These are phyloP conservation scores for Glareola pratincola DNA, from an alignment of 2,113 vertebrate species.

Conservation along the genomic window DNA sequence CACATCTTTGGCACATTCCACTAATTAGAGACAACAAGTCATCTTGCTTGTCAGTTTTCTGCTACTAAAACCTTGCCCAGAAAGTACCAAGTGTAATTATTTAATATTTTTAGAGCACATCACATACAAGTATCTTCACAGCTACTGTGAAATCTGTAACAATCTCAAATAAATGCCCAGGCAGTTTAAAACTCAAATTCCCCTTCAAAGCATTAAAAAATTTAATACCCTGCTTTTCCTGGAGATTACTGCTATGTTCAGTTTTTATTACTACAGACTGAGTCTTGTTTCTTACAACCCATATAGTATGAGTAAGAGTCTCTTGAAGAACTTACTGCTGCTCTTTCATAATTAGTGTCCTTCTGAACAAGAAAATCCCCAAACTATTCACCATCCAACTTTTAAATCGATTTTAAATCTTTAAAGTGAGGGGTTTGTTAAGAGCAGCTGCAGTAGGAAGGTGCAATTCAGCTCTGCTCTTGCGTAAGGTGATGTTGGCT, in stretches of 20 bases:
- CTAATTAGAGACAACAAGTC: not conserved
- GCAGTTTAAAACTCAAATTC: not conserved
- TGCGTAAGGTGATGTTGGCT: not conserved
- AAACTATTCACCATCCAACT: not conserved
- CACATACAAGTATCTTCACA: not conserved
- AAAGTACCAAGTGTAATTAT: not conserved
- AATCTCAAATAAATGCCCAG: not conserved
- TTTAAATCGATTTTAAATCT: not conserved
- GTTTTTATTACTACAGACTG: not conserved
- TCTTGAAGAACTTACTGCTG: not conserved
- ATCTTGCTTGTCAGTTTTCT: not conserved
- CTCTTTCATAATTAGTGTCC: not conserved
- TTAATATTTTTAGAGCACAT: not conserved
- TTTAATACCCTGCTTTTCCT: not conserved
- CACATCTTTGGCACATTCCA: not conserved
- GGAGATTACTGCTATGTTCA: not conserved
- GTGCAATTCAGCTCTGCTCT: not conserved
- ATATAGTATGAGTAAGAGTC: not conserved
- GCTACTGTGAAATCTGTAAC: not conserved
- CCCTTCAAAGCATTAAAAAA: not conserved
- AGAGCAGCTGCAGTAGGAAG: not conserved
- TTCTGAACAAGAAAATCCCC: not conserved
- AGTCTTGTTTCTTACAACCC: not conserved
- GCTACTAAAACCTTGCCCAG: not conserved
- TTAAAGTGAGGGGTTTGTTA: not conserved